A percentile compares a stretch with the other conserved stretches of the same genome.
Evolutionary conservation across 2,113 vertebrate genomes (phyloP).

Genomic region (Pogona vitticeps): DNA sequence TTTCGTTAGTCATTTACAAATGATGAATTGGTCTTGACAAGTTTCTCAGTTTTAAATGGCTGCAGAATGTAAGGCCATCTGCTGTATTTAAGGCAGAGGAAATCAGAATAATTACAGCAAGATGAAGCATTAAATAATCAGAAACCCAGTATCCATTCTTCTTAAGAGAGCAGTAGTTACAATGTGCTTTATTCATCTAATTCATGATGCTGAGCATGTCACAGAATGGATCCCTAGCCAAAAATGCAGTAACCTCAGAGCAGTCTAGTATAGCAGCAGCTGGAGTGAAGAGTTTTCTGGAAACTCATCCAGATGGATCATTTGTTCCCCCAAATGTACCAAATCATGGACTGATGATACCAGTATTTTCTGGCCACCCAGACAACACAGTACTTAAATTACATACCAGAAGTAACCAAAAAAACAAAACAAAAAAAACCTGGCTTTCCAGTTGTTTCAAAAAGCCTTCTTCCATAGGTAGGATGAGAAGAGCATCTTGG

Average conservation of each 20-base stretch:
- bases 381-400: too few species aligned
- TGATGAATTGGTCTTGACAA: background rate
- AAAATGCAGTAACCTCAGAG: background rate
- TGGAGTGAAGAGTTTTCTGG: background rate
- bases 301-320: background rate
- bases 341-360: too few species aligned
- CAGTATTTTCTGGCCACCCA: too few species aligned
- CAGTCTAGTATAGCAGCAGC: background rate
- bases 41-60: background rate
- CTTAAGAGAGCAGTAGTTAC: background rate
- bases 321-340: too few species aligned
- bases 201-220: background rate
- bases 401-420: too few species aligned
- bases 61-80: constrained; percentile 13
- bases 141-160: background rate
- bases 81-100: background rate
- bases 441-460: too few species aligned
- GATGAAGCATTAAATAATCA: fast-evolving
- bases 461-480: too few species aligned
- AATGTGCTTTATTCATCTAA: background rate
- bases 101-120: background rate
- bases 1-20: constrained; percentile 16
- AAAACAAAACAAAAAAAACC: too few species aligned
- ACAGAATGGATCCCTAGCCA: background rate
- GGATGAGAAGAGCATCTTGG: too few species aligned